Conservation (phyloP, 1,140 invertebrate genomes). For the Megathymus violae region DNA sequence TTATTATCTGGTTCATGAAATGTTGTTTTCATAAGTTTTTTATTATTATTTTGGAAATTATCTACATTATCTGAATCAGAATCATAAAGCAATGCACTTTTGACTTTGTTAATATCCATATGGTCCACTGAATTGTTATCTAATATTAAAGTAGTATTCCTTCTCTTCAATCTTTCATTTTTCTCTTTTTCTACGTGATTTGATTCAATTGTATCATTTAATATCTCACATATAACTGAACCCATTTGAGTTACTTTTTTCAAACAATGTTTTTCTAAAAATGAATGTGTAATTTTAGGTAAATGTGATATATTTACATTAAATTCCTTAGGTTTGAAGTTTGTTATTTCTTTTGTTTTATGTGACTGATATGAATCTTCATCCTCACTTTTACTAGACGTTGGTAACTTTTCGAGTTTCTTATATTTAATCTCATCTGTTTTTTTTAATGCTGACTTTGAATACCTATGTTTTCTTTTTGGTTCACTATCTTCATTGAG, state of each 20-base stretch:
- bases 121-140: constrained; percentile 7
- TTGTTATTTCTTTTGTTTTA: constrained; percentile 58
- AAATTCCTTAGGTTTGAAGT: constrained; percentile 63
- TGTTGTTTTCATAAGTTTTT: neutral
- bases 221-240: constrained; percentile 45
- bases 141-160: no score
- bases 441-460: constrained; percentile 25
- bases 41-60: neutral
- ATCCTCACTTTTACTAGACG: constrained; percentile 27
- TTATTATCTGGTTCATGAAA: no score
- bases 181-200: constrained; percentile 29
- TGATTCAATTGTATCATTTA: constrained; percentile 1
- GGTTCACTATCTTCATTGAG: constrained; percentile 16
- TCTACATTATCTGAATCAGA: constrained; percentile 49
- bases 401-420: constrained; percentile 4
- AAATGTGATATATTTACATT: constrained; percentile 51
- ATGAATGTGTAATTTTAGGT: constrained; percentile 53
- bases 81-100: constrained; percentile 50
- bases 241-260: constrained; percentile 55
- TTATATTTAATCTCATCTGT: constrained; percentile 4
- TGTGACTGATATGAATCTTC: constrained; percentile 48
- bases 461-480: constrained; percentile 35
- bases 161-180: no score
- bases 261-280: constrained; percentile 53
- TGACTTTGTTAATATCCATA: constrained; percentile 38